Conservation (phyloP, 2,113 vertebrate genomes). For the Hyperopisus bebe region DNA sequence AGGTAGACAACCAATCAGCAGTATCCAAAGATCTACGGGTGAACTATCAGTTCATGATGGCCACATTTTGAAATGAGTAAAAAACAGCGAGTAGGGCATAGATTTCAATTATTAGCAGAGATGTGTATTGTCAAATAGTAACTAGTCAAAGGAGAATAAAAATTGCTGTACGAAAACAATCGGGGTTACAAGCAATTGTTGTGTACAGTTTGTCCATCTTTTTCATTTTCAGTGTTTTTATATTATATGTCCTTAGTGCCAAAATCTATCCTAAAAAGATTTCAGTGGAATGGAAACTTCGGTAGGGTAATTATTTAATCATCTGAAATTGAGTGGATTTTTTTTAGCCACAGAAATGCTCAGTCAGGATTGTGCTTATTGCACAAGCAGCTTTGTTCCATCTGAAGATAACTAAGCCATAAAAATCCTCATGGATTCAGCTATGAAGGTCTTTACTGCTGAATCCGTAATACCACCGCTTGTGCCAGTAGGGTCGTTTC, state of each 20-base stretch:
- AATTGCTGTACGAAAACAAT: background rate
- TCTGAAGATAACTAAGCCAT: background rate
- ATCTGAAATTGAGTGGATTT: background rate
- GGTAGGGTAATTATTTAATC: background rate
- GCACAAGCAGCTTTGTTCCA: background rate
- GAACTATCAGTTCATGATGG: background rate
- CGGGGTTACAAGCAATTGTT: background rate
- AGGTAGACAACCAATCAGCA: background rate
- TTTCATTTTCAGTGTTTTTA: background rate
- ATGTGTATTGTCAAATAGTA: background rate
- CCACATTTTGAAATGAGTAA: background rate
- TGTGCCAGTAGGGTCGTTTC: background rate
- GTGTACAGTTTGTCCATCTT: background rate
- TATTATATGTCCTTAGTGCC: background rate
- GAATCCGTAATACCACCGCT: background rate
- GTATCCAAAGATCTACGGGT: background rate
- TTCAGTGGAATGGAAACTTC: background rate
- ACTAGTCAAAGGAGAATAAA: background rate
- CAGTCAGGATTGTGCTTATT: background rate
- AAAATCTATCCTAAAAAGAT: background rate
- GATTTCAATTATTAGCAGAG: background rate
- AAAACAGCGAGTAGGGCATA: background rate
- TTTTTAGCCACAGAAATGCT: background rate
- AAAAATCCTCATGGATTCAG: background rate
- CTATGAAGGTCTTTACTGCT: background rate